A percentile compares a stretch with the other conserved stretches of the same genome.
Evolutionary conservation across 2,797 vertebrate species (phyloP).

Genomic region (Neomorphus geoffroyi): DNA sequence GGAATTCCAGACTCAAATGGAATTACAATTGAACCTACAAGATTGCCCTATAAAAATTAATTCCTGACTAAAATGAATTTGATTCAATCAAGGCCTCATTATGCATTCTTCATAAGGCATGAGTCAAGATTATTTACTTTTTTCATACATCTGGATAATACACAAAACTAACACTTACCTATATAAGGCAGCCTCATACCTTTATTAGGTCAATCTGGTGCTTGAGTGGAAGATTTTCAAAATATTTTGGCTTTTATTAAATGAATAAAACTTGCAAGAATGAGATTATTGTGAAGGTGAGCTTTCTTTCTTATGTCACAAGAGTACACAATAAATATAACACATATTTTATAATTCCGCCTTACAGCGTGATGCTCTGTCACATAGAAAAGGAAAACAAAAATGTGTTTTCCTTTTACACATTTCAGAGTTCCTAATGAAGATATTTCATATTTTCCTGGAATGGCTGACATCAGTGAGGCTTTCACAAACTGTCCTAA

Average conservation of each 20-base stretch:
- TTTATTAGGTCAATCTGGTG: conserved; percentile 41
- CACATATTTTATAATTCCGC: not conserved
- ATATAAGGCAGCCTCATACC: conserved; percentile 66
- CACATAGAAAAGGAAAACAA: conserved; percentile 36
- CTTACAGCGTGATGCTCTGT: not conserved
- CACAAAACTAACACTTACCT: conserved; percentile 62
- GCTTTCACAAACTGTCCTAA: conserved; percentile 10
- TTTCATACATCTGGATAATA: conserved; percentile 74
- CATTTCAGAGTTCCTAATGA: not conserved
- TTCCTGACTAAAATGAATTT: conserved; percentile 82
- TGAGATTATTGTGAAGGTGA: not conserved
- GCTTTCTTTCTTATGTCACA: not conserved
- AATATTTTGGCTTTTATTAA: conserved; percentile 18
- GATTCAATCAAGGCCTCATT: conserved; percentile 78
- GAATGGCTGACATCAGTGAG: not conserved
- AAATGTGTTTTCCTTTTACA: not conserved
- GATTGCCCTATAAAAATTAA: conserved; percentile 78
- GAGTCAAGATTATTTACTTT: conserved; percentile 74
- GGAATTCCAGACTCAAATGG: conserved; percentile 77
- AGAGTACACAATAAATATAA: not conserved
- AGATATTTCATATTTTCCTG: not conserved
- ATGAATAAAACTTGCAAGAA: not conserved
- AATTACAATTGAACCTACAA: conserved; percentile 80
- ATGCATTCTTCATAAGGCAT: conserved; percentile 69
- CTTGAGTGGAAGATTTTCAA: not conserved